Base-by-base conservation (phyloP, 2,888 invertebrate species). In the Nemotelus pantherinus region DNA sequence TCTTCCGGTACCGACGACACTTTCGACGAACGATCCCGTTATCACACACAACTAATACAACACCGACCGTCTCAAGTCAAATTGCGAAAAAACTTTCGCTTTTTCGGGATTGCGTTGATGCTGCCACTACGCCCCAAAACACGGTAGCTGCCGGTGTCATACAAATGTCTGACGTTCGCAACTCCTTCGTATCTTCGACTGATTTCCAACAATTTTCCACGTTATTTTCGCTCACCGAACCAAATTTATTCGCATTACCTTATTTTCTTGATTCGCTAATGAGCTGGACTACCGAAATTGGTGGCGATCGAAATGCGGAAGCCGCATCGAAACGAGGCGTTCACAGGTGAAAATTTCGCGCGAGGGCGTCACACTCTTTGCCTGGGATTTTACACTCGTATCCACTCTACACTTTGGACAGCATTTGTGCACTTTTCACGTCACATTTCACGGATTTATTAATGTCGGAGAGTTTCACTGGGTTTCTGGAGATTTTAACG, bases 341-440 rank as follows among this genome's bases (percentile, higher is more conserved):
- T 55, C 70, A 70, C 70, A 70, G 70, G 70, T 70, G 53, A 68
- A 70, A 70, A 55, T 41, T 70, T 70, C 53, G 50, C 55, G 70
- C 53, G 70, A 55, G 70, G 55, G 70, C 55, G 55, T 9, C 39
- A 68, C 50, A 70, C 53, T 53, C 43, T 60, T 41, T 70, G 53
- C 70, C 39, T 5, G 63, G 3, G 5, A 41, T 41, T 10, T 41
- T 43, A 6, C 63, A 63, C 63, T 43, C 63, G 25, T 25, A 57
- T 57, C 10, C 25, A 25, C 25, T 25, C 25, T 25, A 25, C 25
- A 25, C 25, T 25, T 25, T 25, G 25, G 25, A 25, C 25, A 25
- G 25, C 25, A 25, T 25, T 25, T 25, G 25, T 25, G 25, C 25
- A 25, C 25, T 25, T 25, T 25, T 25, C 25, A 25, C 25, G 25